These are phyloP conservation scores for Mastigias papua DNA, from an alignment of 30 jellyfish, hydroid and myxozoan genomes.

Conservation along the genomic window DNA sequence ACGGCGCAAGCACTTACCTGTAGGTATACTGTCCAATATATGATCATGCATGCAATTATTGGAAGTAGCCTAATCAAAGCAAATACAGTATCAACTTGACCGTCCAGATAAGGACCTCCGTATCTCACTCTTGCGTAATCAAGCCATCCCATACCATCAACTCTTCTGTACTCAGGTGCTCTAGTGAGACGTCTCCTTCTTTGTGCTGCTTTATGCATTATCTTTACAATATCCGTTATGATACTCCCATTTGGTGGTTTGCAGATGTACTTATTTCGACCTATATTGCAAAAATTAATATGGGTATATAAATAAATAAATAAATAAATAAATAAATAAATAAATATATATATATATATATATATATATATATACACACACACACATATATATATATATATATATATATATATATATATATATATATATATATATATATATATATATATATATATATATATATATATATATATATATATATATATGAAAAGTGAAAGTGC, in stretches of 20 bases:
- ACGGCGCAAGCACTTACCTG: slow-evolving; percentile 75
- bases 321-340: no score
- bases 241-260: slow-evolving; percentile 87
- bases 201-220: slow-evolving; percentile 57
- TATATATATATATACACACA: no score
- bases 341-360: no score
- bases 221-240: slow-evolving; percentile 70
- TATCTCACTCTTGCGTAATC: slow-evolving; percentile 84
- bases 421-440: no score
- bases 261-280: slow-evolving; percentile 70
- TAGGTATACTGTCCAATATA: slow-evolving; percentile 82
- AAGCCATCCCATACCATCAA: slow-evolving; percentile 57
- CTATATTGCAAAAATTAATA: not conserved
- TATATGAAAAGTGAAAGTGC: no score
- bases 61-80: slow-evolving; percentile 72
- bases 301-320: not conserved
- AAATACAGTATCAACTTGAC: slow-evolving; percentile 84
- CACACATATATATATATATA: no score
- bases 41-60: slow-evolving; percentile 59
- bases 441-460: no score
- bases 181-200: slow-evolving; percentile 46
- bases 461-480: no score
- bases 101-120: slow-evolving; percentile 88
- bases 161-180: slow-evolving; percentile 4
- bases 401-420: no score